Base-by-base conservation (phyloP, 2,113 vertebrate species). In the Leptodactylus fuscus region DNA sequence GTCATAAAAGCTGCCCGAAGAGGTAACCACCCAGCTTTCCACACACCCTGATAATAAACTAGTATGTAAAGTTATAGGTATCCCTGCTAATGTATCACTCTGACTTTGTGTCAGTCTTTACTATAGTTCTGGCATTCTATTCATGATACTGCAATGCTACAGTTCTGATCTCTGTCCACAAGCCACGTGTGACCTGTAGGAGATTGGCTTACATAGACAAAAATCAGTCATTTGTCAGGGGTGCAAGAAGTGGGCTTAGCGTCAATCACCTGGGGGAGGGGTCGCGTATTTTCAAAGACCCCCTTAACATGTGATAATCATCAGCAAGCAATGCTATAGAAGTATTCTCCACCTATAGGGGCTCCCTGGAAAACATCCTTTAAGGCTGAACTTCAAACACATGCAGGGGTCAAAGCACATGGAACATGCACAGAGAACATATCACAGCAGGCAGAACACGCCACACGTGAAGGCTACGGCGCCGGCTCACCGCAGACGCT, bases 401-500 rank as follows among this genome's bases (percentile, higher is more conserved):
- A 46, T 38, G 65, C 48, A 83, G 27, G 70, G 34, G 36, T 36
- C 34, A 74, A 58, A 83, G 51, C 34, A 75, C n/a, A 46, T 8
- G 34, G n/a, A 5, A n/a, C 81, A 83, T 60, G 70, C 81, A 81
- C 4, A 34, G 32, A 24, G 20, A 9, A 48, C 81, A 70, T 11
- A 36, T 10, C 18, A 81, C 81, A 10, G 77, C 5, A n/a, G 2
- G 10, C 13, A 22, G 27, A 20, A 16, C n/a, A n/a, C n/a, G n/a
- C n/a, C n/a, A 51, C 48, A 15, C 11, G 32, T 22, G 27, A 18
- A 27, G 24, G 62, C 79, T 1, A 48, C 2, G 24, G 55, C 3
- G 34, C 46, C 67, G 29, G 38, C 73, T 79, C 75, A 85, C 83
- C 83, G 18, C 60, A 70, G 38, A 12, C 32, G 46, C 41, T 27